A percentile compares a stretch with the other conserved stretches of the same genome.
Evolutionary conservation across 2,113 vertebrate species (phyloP).

Genomic region (Aplodontia rufa): DNA sequence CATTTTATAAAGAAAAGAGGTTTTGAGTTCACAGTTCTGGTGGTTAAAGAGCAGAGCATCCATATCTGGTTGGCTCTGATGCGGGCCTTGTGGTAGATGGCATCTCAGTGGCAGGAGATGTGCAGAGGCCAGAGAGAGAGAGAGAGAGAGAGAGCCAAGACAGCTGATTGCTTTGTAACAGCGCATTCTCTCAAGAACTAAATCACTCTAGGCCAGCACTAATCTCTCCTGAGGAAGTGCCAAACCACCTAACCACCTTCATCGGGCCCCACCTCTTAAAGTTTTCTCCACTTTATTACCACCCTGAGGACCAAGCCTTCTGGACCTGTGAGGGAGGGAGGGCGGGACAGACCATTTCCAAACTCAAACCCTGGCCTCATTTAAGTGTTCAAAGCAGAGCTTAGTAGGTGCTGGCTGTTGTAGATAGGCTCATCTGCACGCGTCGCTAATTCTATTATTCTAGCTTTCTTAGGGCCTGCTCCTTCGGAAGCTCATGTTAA

Average conservation of each 20-base stretch:
- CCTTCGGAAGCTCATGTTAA: neutral
- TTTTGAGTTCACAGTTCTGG: neutral
- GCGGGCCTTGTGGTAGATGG: no score
- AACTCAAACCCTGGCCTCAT: neutral
- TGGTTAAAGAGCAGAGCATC: neutral
- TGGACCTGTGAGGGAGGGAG: neutral
- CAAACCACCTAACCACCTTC: neutral
- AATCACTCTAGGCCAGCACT: neutral
- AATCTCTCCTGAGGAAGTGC: neutral
- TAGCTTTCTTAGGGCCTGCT: neutral
- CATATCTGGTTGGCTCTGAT: neutral
- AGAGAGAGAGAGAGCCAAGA: neutral
- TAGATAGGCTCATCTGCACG: no score
- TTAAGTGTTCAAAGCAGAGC: neutral
- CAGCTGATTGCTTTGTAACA: neutral
- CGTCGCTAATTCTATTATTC: neutral
- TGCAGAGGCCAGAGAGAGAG: neutral
- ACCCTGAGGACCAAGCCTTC: neutral
- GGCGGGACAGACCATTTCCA: neutral
- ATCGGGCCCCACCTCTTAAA: neutral
- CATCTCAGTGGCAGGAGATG: no score
- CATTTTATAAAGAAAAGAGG: neutral
- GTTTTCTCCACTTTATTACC: neutral
- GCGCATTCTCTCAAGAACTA: neutral
- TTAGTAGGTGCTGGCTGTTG: neutral